phyloP scores from a whole-genome alignment of 2,797 vertebrate genomes.

The Knipowitschia caucasica region DNA sequence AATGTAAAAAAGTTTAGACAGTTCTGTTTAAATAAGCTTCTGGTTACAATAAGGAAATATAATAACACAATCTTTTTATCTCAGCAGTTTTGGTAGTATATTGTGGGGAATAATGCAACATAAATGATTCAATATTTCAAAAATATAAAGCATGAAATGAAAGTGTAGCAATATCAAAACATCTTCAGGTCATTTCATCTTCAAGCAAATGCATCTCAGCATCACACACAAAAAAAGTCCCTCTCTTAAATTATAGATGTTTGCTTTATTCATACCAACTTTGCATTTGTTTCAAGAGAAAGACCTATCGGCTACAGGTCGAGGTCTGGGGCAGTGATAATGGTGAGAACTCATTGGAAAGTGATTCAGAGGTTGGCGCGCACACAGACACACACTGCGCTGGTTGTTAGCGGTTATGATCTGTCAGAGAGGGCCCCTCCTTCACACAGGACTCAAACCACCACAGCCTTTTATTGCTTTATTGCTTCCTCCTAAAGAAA shows the following conservation, averaged over 20 bases:
- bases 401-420: constrained; percentile 46
- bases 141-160: constrained; percentile 58
- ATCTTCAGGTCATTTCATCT: constrained; percentile 36
- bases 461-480: constrained; percentile 68
- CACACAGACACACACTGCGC: constrained; percentile 24
- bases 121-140: constrained; percentile 24
- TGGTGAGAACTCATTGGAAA: constrained; percentile 14
- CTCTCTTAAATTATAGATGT: constrained; percentile 50
- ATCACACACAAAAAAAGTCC: constrained; percentile 3
- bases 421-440: constrained; percentile 41
- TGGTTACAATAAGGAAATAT: not conserved
- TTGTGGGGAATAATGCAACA: constrained; percentile 41
- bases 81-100: constrained; percentile 1
- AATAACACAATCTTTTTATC: not conserved
- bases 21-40: not conserved
- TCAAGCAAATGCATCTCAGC: not conserved
- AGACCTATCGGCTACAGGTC: constrained; percentile 24
- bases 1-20: not conserved
- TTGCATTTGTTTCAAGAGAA: constrained; percentile 35
- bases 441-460: constrained; percentile 53
- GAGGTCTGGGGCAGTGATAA: constrained; percentile 21
- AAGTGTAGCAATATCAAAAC: constrained; percentile 40
- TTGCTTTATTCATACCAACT: constrained; percentile 36
- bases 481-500: constrained; percentile 75
- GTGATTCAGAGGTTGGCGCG: constrained; percentile 16